Evolutionary conservation across 2,113 vertebrate genomes (phyloP).

Genomic region (Austrofundulus limnaeus): DNA sequence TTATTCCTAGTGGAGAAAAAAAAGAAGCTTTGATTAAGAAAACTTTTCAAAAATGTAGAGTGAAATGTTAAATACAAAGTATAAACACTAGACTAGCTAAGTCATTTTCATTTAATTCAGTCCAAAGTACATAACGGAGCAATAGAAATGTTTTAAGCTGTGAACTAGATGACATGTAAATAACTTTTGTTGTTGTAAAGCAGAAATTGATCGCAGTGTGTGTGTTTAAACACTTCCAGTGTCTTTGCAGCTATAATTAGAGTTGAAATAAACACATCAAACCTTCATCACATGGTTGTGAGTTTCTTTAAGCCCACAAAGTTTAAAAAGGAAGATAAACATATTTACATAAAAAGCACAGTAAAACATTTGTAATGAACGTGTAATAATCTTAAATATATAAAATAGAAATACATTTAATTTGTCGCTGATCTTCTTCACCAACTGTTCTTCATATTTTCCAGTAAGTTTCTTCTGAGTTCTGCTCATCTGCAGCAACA

Average conservation of each 20-base stretch:
- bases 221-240: constrained; percentile 17
- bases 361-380: background rate
- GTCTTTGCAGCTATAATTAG: constrained; percentile 22
- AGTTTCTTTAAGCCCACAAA: background rate
- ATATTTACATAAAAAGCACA: background rate
- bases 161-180: constrained; percentile 41
- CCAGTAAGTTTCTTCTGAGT: constrained; percentile 30
- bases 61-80: no score
- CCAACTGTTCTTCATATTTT: constrained; percentile 42
- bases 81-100: background rate
- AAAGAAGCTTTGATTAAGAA: no score
- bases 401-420: background rate
- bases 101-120: constrained; percentile 15
- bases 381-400: background rate
- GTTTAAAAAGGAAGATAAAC: background rate
- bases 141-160: constrained; percentile 56
- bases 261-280: constrained; percentile 50
- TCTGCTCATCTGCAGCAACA: constrained; percentile 51
- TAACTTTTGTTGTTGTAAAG: constrained; percentile 19
- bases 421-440: constrained; percentile 4
- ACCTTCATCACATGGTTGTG: background rate
- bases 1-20: background rate
- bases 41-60: no score
- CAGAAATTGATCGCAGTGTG: constrained; percentile 8
- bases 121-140: constrained; percentile 59